Conservation (phyloP, 2,113 vertebrate species). For the Larimichthys polyactis region DNA sequence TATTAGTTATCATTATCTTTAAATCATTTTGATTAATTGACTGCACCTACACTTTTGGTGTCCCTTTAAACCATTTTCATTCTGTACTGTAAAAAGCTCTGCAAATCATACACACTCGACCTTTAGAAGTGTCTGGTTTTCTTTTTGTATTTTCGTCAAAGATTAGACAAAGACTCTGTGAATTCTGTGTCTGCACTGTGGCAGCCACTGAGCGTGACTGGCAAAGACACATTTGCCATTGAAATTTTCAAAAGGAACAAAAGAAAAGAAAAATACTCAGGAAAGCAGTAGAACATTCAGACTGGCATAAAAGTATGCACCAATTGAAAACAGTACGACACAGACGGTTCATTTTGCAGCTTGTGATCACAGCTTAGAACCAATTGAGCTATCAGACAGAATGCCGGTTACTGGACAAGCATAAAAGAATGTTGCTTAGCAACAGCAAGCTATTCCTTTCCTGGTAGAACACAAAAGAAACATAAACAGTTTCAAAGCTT, state of each 20-base stretch:
- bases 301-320: not conserved
- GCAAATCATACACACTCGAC: no score
- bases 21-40: no score
- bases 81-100: no score
- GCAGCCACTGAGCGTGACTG: not conserved
- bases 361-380: conserved; percentile 53
- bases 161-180: not conserved
- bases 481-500: conserved; percentile 29
- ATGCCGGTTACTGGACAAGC: conserved; percentile 24
- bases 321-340: conserved; percentile 5
- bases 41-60: no score
- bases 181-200: not conserved
- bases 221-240: conserved; percentile 6
- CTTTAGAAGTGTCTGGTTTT: not conserved
- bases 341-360: conserved; percentile 49
- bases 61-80: no score
- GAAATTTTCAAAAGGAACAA: conserved; percentile 2
- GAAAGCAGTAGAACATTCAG: conserved; percentile 3
- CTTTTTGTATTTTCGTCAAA: not conserved
- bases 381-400: conserved; percentile 47
- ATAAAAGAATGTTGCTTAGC: conserved; percentile 64
- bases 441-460: conserved; percentile 52
- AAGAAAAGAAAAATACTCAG: not conserved
- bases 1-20: no score
- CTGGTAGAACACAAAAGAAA: conserved; percentile 31